Percentiles rank a stretch among this genome's conserved stretches.
These are phyloP conservation scores for Nylanderia fulva DNA, from an alignment of 1,140 invertebrate genomes.

Conservation along the genomic window DNA sequence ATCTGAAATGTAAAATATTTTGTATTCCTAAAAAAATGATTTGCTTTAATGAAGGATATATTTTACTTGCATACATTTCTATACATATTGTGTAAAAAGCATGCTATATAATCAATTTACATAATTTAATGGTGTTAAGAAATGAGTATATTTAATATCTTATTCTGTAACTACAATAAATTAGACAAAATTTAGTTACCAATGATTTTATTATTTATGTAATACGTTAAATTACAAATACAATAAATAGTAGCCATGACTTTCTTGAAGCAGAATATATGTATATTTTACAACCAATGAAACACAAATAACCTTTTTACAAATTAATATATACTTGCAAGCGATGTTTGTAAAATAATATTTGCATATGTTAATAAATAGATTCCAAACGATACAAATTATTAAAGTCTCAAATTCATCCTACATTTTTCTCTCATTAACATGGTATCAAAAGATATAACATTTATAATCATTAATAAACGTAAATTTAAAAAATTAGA, in stretches of 20 bases:
- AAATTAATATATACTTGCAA: constrained; percentile 60
- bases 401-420: neutral
- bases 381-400: constrained; percentile 31
- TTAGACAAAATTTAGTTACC: constrained; percentile 35
- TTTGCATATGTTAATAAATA: constrained; percentile 68
- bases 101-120: neutral
- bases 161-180: constrained; percentile 50
- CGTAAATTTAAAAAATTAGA: constrained; percentile 28
- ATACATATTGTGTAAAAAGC: neutral
- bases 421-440: neutral
- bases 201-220: constrained; percentile 41
- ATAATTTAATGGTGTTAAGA: neutral
- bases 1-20: neutral
- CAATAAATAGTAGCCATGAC: constrained; percentile 66
- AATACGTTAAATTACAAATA: constrained; percentile 68
- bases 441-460: constrained; percentile 18
- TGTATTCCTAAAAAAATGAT: neutral
- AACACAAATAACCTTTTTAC: constrained; percentile 63
- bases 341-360: constrained; percentile 23
- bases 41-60: neutral
- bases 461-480: constrained; percentile 24
- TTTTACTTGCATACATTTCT: constrained; percentile 1
- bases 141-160: constrained; percentile 13
- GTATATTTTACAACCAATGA: constrained; percentile 46
- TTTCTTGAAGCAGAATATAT: constrained; percentile 31